Evolutionary conservation across 2,888 invertebrate genomes (phyloP), one percentile per base, ranked within the genome.

Genomic region (Myathropa florea): DNA sequence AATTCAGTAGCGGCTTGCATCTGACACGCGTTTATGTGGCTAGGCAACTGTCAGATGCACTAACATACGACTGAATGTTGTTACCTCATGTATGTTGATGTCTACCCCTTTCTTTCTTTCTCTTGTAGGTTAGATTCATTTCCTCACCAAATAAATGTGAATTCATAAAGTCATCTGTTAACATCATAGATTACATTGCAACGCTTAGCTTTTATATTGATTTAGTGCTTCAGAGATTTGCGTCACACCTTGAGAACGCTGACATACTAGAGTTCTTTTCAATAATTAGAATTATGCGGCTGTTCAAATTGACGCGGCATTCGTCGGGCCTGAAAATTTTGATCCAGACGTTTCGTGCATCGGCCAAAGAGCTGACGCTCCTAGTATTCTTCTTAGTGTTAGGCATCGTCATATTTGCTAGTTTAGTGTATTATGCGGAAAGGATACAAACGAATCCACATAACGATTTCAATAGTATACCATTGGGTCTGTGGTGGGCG

Each of bases 101-200:
- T 80, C 30, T 77, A 60, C 75, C 79, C 80, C 46, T 75, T 60
- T 80, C 21, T 82, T 71, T 71, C 61, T 75, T 88, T 87, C 23
- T 64, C 57, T 88, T 89, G 3, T 88, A 93, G 93, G 95, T 97
- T 85, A 95, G 98, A 88, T 98, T 99, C 94, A 96, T 98, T 90
- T 97, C 98, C 71, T 97, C 97, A 89, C 98, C 98, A 36, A 97
- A 97, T 92, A 98, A 98, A 93, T 97, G 97, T 93, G 97, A 97
- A 91, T 99, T 99, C 94, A 95, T 99, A 93, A 97, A 97, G 93
- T 97, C 96, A 92, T 98, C 98, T 88, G 98, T 99, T 91, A 99
- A 99, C 94, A 96, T 99, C 93, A 99, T 99, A 93, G 99, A 99
- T 93, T 98, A 99, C 93, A 97, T 99, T 90, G 99, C 99, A 88